Evolutionary conservation across 2,797 vertebrate genomes (phyloP).

Genomic region (Takifugu ocellatus): DNA sequence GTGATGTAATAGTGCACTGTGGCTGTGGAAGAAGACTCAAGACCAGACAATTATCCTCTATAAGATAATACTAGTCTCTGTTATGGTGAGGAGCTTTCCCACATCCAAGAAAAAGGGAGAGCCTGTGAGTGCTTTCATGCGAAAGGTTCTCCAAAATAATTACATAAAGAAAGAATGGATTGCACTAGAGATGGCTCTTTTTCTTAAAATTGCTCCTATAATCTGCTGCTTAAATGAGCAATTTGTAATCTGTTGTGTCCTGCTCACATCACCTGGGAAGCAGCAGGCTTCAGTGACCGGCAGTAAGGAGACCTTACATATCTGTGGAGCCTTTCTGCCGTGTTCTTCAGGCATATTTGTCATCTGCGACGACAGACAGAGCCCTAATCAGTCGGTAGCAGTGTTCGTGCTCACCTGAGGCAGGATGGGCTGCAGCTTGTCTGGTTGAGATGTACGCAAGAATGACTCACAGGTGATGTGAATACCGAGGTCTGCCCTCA

Average conservation of each 20-base stretch:
- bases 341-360: conserved; percentile 37
- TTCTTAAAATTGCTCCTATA: background rate
- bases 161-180: conserved; percentile 14
- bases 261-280: too few species aligned
- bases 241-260: background rate
- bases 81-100: conserved; percentile 40
- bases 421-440: conserved; percentile 51
- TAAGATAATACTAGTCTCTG: conserved; percentile 48
- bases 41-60: conserved; percentile 47
- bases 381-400: conserved; percentile 37
- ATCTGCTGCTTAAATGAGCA: background rate
- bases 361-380: conserved; percentile 35
- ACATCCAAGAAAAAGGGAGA: conserved; percentile 34
- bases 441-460: conserved; percentile 36
- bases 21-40: conserved; percentile 36
- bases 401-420: conserved; percentile 40
- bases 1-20: conserved; percentile 64
- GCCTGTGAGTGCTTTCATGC: conserved; percentile 29
- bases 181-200: conserved; percentile 7
- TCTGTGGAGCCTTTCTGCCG: conserved; percentile 6
- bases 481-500: conserved; percentile 10
- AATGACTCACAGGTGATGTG: conserved; percentile 16
- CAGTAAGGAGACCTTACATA: background rate
- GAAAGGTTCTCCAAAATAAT: conserved; percentile 11
- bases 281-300: too few species aligned